Conservation (phyloP, 2,113 vertebrate genomes). For the Ammodytes marinus region DNA sequence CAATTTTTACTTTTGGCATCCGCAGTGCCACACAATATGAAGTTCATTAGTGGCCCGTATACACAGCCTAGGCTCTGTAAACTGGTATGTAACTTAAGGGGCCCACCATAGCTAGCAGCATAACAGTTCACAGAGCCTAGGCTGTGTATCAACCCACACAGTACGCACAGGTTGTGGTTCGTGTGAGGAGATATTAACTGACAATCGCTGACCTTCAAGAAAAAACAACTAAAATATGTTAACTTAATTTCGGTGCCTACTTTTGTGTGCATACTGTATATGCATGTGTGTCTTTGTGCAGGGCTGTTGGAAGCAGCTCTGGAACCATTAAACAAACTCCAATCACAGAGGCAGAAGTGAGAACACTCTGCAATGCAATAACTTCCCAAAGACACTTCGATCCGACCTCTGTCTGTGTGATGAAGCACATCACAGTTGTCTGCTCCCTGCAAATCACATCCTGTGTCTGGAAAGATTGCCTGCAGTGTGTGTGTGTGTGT, state of each 20-base stretch:
- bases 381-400: neutral
- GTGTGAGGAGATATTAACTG: no score
- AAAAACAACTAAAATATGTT: no score
- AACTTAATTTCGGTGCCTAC: neutral
- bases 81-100: no score
- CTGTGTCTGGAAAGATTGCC: slow-evolving; percentile 64
- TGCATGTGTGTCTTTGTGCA: neutral
- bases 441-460: slow-evolving; percentile 47
- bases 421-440: slow-evolving; percentile 37
- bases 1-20: neutral
- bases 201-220: no score
- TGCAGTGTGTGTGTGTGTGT: slow-evolving; percentile 33
- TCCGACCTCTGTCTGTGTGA: slow-evolving; percentile 1
- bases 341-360: neutral
- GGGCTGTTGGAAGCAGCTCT: neutral
- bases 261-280: neutral
- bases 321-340: slow-evolving; percentile 1
- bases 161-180: no score
- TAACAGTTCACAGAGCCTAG: no score
- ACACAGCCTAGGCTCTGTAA: no score
- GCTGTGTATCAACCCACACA: no score
- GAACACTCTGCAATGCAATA: neutral
- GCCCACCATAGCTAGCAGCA: no score
- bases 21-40: neutral
- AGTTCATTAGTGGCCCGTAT: no score